These are phyloP conservation scores for Chloroceryle inda DNA, from an alignment of 2,797 vertebrate genomes.

Conservation along the genomic window DNA sequence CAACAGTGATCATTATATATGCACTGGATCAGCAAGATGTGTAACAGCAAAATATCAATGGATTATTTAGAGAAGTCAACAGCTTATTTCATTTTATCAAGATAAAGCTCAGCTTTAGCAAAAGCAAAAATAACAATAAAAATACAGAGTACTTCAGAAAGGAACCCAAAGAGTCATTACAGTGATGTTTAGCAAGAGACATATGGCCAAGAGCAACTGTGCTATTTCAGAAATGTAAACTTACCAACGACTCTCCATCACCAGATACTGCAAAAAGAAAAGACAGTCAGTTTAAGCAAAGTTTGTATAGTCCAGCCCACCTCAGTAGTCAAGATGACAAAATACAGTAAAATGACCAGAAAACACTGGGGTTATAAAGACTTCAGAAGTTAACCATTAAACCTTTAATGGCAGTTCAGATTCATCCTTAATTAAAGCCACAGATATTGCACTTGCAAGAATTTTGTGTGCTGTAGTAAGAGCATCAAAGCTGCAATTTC, in stretches of 20 bases:
- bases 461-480: background rate
- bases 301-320: background rate
- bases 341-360: background rate
- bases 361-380: background rate
- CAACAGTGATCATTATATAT: background rate
- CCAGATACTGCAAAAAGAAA: slow-evolving; percentile 85
- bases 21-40: rapidly evolving
- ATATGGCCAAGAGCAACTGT: rapidly evolving
- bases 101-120: background rate
- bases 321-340: background rate
- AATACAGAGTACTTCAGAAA: background rate
- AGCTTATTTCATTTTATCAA: background rate
- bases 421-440: background rate
- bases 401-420: background rate
- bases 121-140: background rate
- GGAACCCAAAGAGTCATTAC: rapidly evolving
- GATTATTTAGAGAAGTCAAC: background rate
- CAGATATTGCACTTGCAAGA: background rate
- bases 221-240: slow-evolving; percentile 52
- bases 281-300: background rate
- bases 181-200: background rate
- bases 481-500: background rate
- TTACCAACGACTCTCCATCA: slow-evolving; percentile 92
- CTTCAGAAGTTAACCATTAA: background rate
- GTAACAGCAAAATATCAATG: background rate